Conservation (phyloP, 2,113 vertebrate species). For the Thunnus maccoyii region DNA sequence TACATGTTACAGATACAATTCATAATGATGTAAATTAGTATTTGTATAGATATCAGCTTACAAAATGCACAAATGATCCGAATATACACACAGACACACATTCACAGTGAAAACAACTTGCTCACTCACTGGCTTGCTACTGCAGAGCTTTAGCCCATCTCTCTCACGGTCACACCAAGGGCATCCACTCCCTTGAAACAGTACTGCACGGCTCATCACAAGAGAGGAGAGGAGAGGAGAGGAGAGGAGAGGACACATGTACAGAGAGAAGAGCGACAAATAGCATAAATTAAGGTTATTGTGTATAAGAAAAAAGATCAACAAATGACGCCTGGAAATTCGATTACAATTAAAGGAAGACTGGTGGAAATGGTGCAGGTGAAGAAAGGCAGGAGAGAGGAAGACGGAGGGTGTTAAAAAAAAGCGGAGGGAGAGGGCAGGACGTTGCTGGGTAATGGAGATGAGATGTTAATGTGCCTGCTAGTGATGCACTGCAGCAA, state of each 20-base stretch:
- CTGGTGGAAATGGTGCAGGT: neutral
- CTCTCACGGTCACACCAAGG: conserved; percentile 79
- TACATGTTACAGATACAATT: neutral
- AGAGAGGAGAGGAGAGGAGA: conserved; percentile 46
- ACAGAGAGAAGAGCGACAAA: conserved; percentile 2
- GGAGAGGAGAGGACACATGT: conserved; percentile 24
- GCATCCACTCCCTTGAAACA: conserved; percentile 62
- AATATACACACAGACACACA: neutral
- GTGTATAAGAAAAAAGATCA: conserved; percentile 6
- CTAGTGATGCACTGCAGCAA: conserved; percentile 81
- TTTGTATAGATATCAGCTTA: too few relatives aligned
- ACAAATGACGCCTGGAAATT: conserved; percentile 3
- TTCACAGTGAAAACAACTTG: conserved; percentile 34
- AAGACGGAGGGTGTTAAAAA: conserved; percentile 34
- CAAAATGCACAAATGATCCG: too few relatives aligned
- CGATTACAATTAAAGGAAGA: conserved; percentile 14
- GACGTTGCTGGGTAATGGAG: conserved; percentile 69
- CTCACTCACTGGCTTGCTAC: conserved; percentile 59
- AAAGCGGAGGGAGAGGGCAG: conserved; percentile 43
- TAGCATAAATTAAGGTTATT: neutral
- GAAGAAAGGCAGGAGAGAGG: conserved; percentile 18
- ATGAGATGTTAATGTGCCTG: conserved; percentile 80
- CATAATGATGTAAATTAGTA: neutral
- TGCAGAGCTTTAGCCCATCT: conserved; percentile 71
- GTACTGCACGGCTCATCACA: conserved; percentile 53